These are phyloP conservation scores for Gymnogyps californianus DNA, from an alignment of 2,113 vertebrate species.

Conservation along the genomic window DNA sequence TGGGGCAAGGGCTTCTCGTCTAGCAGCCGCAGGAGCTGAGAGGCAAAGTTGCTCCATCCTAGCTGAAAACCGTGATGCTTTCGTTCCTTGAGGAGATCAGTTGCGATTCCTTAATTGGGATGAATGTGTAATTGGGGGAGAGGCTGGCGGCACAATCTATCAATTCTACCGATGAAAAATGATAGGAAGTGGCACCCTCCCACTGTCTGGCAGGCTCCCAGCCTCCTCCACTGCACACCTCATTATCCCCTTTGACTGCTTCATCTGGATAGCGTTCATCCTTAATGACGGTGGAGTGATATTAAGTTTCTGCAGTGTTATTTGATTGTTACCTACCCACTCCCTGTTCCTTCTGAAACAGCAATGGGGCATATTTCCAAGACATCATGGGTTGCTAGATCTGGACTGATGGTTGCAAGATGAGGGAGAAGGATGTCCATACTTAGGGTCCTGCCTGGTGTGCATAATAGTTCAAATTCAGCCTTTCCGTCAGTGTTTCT, in stretches of 20 bases:
- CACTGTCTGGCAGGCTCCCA: background rate
- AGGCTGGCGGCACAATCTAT: background rate
- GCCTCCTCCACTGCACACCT: background rate
- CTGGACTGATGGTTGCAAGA: background rate
- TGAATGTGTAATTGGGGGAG: background rate
- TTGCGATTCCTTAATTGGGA: background rate
- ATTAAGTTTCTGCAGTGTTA: background rate
- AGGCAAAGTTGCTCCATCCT: background rate
- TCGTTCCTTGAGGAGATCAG: background rate
- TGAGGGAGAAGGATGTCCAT: background rate
- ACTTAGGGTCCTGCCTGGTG: background rate
- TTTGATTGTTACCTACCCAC: background rate
- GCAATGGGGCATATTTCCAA: background rate
- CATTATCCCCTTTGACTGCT: conserved; percentile 4
- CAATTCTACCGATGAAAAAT: conserved; percentile 16
- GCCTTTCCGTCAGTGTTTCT: background rate
- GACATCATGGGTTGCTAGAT: background rate
- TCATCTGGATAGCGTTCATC: background rate
- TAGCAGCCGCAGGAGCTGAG: background rate
- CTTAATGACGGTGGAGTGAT: background rate
- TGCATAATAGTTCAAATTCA: background rate
- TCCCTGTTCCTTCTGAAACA: background rate
- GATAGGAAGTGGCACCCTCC: conserved; percentile 14
- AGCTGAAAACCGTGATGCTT: background rate
- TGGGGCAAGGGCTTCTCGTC: background rate